Evolutionary conservation across 2,113 vertebrate species (phyloP), one percentile per base, ranked within the genome.

Genomic region (Pholis gunnellus): DNA sequence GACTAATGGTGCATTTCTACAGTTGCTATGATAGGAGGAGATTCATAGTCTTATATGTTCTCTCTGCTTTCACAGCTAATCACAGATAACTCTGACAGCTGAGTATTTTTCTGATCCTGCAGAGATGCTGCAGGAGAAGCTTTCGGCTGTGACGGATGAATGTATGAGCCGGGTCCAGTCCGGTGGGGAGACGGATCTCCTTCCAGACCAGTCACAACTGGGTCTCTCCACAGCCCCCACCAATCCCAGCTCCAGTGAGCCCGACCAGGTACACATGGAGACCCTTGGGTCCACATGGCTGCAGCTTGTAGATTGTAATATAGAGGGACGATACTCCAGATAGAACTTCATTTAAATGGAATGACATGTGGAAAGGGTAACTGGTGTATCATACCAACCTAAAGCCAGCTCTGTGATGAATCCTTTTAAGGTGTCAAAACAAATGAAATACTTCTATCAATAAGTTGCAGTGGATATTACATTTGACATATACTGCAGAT

Each of bases 81-180:
- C 64, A 18, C 50, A 78, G 74, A 83, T 56, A n/a, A 42, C 31
- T 68, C 76, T 83, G 85, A 89, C 85, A 89, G 83, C 83, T 90
- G 81, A 78, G 69, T 85, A 78, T 92, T 75, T 74, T 38, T 85
- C 56, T 81, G 77, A 81, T 88, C 82, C 75, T 75, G 48, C 92
- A 98, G 97, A 97, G 95, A 99, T 99, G 98, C 97, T 99, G 93
- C 98, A 99, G 95, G 98, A 99, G 89, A 99, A 98, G 93, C 95
- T 95, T 92, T 96, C 97, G 93, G 94, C 96, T 88, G 97, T 97
- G 94, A 96, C 94, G 75, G 97, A 98, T 90, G 97, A 97, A 89
- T 95, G 94, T 91, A 95, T 96, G 94, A 94, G 94, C 91, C 95
- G 91, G 88, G 94, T 93, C 91, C 96, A 95, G 84, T 90, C 93